Percentiles rank a stretch among this genome's conserved stretches.
phyloP scores from a whole-genome alignment of 2,888 invertebrate species.

The Drosophila ezoana region DNA sequence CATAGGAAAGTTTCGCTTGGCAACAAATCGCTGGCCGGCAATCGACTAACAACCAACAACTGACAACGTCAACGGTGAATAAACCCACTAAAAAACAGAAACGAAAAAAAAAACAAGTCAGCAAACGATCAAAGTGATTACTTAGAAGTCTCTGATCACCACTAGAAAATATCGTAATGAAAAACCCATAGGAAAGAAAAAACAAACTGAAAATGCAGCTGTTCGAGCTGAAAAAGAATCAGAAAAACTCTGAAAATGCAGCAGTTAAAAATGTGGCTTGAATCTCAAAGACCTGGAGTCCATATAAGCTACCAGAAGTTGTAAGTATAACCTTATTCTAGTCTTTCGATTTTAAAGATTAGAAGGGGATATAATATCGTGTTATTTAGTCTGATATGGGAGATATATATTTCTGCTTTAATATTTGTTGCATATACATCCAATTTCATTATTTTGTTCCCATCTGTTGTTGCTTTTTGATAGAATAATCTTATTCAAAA shows the following conservation, averaged over 20 bases:
- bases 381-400: too few relatives aligned
- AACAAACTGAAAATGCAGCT: slow-evolving; percentile 3
- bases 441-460: too few relatives aligned
- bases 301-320: too few relatives aligned
- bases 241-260: neutral
- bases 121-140: slow-evolving; percentile 62
- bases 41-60: slow-evolving; percentile 35
- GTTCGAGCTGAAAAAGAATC: neutral
- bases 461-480: too few relatives aligned
- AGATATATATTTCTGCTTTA: too few relatives aligned
- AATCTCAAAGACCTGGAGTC: too few relatives aligned
- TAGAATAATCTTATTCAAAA: too few relatives aligned
- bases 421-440: too few relatives aligned
- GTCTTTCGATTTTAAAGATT: too few relatives aligned
- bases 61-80: slow-evolving; percentile 53
- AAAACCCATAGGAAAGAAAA: neutral
- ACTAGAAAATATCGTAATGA: slow-evolving; percentile 12
- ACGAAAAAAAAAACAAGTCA: slow-evolving; percentile 48
- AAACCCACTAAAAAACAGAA: slow-evolving; percentile 47
- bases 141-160: slow-evolving; percentile 37
- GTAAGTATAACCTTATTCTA: too few relatives aligned
- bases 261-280: neutral
- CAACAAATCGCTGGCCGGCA: slow-evolving; percentile 59
- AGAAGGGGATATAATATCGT: too few relatives aligned
- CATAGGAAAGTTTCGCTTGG: slow-evolving; percentile 62